Conservation (phyloP, 2,888 invertebrate genomes). For the Drosophila meridionalis region DNA sequence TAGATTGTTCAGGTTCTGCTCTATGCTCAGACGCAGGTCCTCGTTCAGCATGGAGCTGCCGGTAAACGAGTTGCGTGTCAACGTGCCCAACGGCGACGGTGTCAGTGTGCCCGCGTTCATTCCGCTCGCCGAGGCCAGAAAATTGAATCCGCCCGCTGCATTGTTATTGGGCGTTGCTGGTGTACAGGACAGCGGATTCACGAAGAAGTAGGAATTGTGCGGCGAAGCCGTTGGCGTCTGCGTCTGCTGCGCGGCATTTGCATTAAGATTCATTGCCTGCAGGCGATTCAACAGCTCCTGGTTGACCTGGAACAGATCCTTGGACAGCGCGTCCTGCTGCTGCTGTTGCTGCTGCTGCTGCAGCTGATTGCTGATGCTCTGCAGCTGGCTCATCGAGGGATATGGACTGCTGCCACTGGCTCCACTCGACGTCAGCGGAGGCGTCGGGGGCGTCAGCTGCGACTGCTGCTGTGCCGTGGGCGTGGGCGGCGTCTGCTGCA, state of each 20-base stretch:
- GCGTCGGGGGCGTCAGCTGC: constrained; percentile 80
- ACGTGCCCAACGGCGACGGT: constrained; percentile 83
- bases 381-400: constrained; percentile 83
- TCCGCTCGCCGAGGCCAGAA: constrained; percentile 76
- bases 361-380: constrained; percentile 82
- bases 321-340: constrained; percentile 84
- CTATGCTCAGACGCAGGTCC: constrained; percentile 82
- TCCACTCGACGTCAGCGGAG: constrained; percentile 61
- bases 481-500: constrained; percentile 82
- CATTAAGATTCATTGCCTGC: constrained; percentile 83
- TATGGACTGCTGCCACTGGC: constrained; percentile 81
- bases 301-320: constrained; percentile 85
- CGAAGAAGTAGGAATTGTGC: constrained; percentile 84
- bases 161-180: constrained; percentile 77
- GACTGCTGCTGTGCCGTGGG: constrained; percentile 63
- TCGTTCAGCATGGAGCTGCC: constrained; percentile 83
- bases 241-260: constrained; percentile 65
- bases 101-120: constrained; percentile 75
- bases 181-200: constrained; percentile 84
- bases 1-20: constrained; percentile 85
- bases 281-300: constrained; percentile 85
- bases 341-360: constrained; percentile 81
- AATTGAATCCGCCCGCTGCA: constrained; percentile 79
- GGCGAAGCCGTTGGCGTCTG: constrained; percentile 78
- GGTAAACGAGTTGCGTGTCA: constrained; percentile 84